These are phyloP conservation scores for Nephila pilipes DNA, from an alignment of 1,140 invertebrate species.

Conservation along the genomic window DNA sequence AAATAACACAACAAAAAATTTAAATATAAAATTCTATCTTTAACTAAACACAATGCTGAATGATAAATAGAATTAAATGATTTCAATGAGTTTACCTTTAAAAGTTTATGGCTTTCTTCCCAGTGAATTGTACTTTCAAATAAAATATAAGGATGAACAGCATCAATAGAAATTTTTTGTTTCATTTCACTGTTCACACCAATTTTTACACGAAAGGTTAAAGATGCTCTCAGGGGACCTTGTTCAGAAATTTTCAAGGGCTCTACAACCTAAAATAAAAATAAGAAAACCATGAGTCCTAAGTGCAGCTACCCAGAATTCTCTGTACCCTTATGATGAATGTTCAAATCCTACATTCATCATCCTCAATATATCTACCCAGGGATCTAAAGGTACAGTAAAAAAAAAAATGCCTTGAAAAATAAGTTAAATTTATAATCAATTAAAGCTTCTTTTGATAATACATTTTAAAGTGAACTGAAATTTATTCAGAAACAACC, in stretches of 20 bases:
- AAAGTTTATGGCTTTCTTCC: slow-evolving; percentile 83
- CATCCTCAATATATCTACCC: neutral
- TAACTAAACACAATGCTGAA: too few relatives aligned
- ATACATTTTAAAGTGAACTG: too few relatives aligned
- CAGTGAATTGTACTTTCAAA: slow-evolving; percentile 83
- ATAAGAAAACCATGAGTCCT: neutral
- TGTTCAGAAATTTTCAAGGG: slow-evolving; percentile 78
- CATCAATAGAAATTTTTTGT: slow-evolving; percentile 82
- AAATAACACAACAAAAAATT: neutral
- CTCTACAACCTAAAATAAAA: slow-evolving; percentile 60
- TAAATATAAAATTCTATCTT: slow-evolving; percentile 41
- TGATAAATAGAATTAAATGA: neutral
- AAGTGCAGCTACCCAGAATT: too few relatives aligned
- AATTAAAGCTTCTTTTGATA: too few relatives aligned
- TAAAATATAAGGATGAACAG: slow-evolving; percentile 82
- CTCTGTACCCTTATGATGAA: too few relatives aligned
- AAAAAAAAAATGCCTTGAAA: neutral
- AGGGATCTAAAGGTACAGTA: neutral
- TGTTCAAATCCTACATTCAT: too few relatives aligned
- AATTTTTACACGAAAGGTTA: slow-evolving; percentile 80
- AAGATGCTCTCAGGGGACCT: slow-evolving; percentile 80
- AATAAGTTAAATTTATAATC: neutral
- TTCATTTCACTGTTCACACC: slow-evolving; percentile 81
- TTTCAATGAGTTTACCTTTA: slow-evolving; percentile 81
- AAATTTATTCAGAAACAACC: too few relatives aligned